A percentile compares a stretch with the other conserved stretches of the same genome.
Evolutionary conservation across 2,888 invertebrate species (phyloP).

Genomic region (Schizotus pectinicornis): DNA sequence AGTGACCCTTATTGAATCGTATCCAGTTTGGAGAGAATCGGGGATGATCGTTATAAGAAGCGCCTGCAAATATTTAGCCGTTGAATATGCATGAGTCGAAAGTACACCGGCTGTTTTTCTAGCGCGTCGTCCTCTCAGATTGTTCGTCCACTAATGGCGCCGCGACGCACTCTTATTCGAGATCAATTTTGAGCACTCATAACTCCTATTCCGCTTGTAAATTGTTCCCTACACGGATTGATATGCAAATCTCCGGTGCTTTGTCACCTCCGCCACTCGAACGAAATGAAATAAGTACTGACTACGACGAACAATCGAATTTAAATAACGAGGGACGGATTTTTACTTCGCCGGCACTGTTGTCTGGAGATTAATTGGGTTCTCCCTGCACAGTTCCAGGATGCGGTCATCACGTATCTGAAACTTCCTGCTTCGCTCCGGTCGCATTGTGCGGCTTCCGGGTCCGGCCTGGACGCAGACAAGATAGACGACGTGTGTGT

Average conservation of each 20-base stretch:
- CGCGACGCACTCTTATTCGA: conserved; percentile 40
- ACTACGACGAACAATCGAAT: too few relatives aligned
- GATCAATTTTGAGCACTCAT: conserved; percentile 51
- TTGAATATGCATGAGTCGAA: conserved; percentile 57
- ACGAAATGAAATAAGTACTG: conserved; percentile 4
- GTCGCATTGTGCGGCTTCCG: conserved; percentile 49
- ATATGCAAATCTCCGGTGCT: conserved; percentile 46
- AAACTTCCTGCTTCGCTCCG: conserved; percentile 48
- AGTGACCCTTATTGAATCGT: conserved; percentile 47
- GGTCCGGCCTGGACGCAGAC: conserved; percentile 28
- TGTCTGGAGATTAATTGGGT: neutral
- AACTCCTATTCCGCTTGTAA: conserved; percentile 50
- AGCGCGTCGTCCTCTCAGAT: conserved; percentile 43
- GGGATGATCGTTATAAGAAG: conserved; percentile 57
- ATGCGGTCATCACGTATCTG: conserved; percentile 40
- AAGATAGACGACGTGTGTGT: conserved; percentile 31
- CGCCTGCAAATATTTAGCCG: conserved; percentile 57
- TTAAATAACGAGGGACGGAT: too few relatives aligned
- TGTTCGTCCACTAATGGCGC: conserved; percentile 35
- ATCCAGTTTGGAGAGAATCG: conserved; percentile 44
- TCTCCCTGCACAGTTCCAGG: conserved; percentile 8
- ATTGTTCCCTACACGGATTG: conserved; percentile 47
- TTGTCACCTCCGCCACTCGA: conserved; percentile 31
- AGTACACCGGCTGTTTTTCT: conserved; percentile 57
- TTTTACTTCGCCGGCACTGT: too few relatives aligned